Percentiles rank a stretch among this genome's conserved stretches.
These are phyloP conservation scores for Patella vulgata DNA, from an alignment of 1,140 invertebrate species.

Conservation along the genomic window DNA sequence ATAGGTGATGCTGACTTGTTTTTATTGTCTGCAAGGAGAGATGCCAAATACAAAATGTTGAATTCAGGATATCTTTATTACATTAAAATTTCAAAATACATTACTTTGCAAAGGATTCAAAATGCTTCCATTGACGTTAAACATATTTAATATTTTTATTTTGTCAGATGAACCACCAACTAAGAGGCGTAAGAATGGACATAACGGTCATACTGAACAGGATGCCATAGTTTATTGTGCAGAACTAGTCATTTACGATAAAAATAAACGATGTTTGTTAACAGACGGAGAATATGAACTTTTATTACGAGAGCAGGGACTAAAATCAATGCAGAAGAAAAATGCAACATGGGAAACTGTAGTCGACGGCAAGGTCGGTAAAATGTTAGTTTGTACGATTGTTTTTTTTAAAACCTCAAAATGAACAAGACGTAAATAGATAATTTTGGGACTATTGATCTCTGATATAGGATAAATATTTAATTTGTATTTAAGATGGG, in stretches of 20 bases:
- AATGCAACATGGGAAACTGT: constrained; percentile 82
- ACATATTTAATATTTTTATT: not conserved
- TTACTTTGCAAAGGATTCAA: no score
- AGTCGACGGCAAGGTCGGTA: constrained; percentile 69
- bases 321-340: constrained; percentile 34
- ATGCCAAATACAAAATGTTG: no score
- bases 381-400: no score
- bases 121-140: no score
- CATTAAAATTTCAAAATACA: no score
- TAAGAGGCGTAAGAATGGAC: constrained; percentile 72
- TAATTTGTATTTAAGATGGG: no score
- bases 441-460: no score
- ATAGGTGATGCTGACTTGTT: no score
- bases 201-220: constrained; percentile 59
- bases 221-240: constrained; percentile 79
- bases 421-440: no score
- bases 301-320: constrained; percentile 76
- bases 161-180: constrained; percentile 71
- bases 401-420: not conserved
- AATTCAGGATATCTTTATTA: no score
- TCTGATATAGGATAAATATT: no score
- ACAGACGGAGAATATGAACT: constrained; percentile 91
- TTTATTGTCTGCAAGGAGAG: no score
- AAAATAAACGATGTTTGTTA: constrained; percentile 85
- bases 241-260: constrained; percentile 90